Percentiles rank a stretch among this genome's conserved stretches.
Conservation (phyloP, 2,888 invertebrate genomes). For the Chorisops tibialis region DNA sequence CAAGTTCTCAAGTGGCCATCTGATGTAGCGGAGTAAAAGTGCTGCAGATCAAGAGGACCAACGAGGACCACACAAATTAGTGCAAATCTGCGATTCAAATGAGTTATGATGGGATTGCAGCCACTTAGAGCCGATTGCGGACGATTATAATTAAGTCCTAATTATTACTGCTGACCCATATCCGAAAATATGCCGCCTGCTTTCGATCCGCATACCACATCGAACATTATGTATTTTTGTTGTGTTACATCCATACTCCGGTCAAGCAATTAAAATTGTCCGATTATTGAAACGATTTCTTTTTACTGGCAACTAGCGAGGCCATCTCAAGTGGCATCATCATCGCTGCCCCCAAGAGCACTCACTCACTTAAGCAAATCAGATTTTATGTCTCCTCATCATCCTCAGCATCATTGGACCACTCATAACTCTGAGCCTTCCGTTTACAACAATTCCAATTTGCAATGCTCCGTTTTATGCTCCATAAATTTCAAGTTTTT, state of each 20-base stretch:
- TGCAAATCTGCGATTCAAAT: conserved; percentile 10
- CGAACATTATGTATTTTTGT: too few relatives aligned
- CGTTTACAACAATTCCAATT: conserved; percentile 10
- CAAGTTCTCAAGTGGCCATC: conserved; percentile 16
- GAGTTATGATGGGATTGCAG: neutral
- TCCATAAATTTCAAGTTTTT: conserved; percentile 5
- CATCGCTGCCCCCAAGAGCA: conserved; percentile 7
- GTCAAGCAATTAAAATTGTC: conserved; percentile 7
- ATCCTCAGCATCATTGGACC: conserved; percentile 12
- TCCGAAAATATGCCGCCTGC: neutral
- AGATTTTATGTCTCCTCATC: conserved; percentile 23
- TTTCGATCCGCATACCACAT: neutral
- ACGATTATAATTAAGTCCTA: neutral
- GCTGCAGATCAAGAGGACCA: conserved; percentile 16
- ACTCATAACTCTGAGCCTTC: conserved; percentile 6
- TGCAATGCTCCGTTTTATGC: conserved; percentile 16
- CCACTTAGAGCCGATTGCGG: neutral
- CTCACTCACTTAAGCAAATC: conserved; percentile 20
- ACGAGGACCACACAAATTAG: conserved; percentile 1
- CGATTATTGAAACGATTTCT: neutral
- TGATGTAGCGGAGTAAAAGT: conserved; percentile 19
- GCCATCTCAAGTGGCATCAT: conserved; percentile 14
- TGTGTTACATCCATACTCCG: neutral
- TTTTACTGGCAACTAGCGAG: neutral
- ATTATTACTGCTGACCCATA: conserved; percentile 12